Evolutionary conservation across 2,113 vertebrate genomes (phyloP).

Genomic region (Acinonyx jubatus): DNA sequence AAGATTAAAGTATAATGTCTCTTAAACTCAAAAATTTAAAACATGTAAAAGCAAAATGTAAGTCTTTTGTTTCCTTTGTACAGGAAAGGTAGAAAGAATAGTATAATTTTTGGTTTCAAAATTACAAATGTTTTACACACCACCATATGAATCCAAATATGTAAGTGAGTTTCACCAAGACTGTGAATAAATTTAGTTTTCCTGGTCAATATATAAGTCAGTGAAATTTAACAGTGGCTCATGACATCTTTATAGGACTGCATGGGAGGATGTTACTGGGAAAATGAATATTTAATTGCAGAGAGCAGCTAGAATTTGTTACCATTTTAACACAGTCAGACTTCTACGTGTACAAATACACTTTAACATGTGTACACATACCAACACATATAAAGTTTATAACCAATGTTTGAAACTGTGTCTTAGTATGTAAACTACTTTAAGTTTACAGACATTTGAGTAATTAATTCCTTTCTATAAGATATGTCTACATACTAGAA

Average conservation of each 20-base stretch:
- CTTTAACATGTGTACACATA: background rate
- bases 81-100: background rate
- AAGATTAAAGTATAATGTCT: background rate
- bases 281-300: background rate
- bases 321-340: background rate
- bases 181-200: background rate
- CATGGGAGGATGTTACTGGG: background rate
- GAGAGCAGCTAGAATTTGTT: background rate
- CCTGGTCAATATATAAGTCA: background rate
- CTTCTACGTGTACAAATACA: background rate
- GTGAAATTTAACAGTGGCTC: background rate
- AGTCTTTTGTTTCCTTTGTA: background rate
- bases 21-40: conserved; percentile 14
- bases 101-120: conserved; percentile 15
- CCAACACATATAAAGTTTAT: background rate
- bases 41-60: background rate
- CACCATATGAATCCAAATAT: background rate
- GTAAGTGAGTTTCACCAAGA: background rate
- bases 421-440: background rate
- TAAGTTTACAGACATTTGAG: background rate
- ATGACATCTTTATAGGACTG: background rate
- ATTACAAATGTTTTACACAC: background rate
- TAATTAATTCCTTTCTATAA: background rate
- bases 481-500: background rate
- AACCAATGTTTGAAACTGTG: background rate